phyloP scores from a whole-genome alignment of 2,113 vertebrate species.

The Columba janthina region DNA sequence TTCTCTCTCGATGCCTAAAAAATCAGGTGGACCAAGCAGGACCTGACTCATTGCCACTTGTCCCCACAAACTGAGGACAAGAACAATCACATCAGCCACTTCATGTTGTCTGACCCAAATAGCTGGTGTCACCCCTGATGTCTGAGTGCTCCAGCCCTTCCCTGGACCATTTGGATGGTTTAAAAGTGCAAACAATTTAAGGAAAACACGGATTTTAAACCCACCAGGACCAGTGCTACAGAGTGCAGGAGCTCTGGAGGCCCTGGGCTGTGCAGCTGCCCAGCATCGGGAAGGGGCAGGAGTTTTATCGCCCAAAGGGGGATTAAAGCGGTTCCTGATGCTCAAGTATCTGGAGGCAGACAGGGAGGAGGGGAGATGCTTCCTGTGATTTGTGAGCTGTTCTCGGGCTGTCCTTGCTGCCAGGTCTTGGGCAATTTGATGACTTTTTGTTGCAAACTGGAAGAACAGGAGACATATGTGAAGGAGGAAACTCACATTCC shows the following conservation, averaged over 20 bases:
- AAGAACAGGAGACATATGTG: conserved; percentile 67
- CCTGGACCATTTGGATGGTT: neutral
- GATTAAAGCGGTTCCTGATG: conserved; percentile 22
- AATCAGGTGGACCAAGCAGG: neutral
- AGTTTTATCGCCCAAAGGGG: neutral
- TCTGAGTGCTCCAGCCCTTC: neutral
- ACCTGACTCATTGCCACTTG: neutral
- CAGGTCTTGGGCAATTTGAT: conserved; percentile 65
- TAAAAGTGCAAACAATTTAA: neutral
- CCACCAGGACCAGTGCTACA: neutral
- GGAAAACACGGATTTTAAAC: neutral
- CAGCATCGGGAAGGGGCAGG: neutral
- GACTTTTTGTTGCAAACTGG: conserved; percentile 61
- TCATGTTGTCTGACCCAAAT: too few species aligned
- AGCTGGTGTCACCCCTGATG: too few species aligned
- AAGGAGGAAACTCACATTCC: conserved; percentile 72
- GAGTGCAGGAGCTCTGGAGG: rapidly evolving
- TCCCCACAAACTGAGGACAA: neutral
- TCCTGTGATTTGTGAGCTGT: neutral
- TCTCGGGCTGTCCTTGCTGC: conserved; percentile 41
- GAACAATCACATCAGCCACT: neutral
- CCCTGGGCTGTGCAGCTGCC: neutral
- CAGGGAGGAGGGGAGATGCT: conserved; percentile 43
- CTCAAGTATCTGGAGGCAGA: neutral
- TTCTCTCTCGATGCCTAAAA: neutral